A percentile compares a stretch with the other conserved stretches of the same genome.
Conservation (phyloP, 2,888 invertebrate genomes). For the Litoditis marina region DNA sequence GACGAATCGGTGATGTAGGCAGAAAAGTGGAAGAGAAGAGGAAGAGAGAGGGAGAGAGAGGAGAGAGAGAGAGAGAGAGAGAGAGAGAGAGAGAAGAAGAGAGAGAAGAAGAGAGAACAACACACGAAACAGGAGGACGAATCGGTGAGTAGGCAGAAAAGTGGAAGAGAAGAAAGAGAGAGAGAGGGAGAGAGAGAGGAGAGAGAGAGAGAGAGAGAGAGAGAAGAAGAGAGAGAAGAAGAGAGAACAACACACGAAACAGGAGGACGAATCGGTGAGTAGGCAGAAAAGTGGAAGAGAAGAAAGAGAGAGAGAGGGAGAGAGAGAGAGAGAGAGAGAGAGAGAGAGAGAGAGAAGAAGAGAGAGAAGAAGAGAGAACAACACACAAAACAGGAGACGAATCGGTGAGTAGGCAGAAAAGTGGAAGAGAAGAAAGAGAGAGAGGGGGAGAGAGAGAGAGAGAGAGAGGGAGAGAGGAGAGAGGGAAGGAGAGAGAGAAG, state of each 20-base stretch:
- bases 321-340: not conserved
- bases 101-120: not conserved
- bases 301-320: conserved; percentile 1
- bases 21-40: not conserved
- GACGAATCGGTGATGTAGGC: not conserved
- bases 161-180: conserved; percentile 5
- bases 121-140: not conserved
- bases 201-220: conserved; percentile 3
- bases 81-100: not conserved
- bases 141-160: too few relatives aligned
- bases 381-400: too few relatives aligned
- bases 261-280: not conserved
- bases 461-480: conserved; percentile 1
- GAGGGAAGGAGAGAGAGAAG: not conserved
- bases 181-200: conserved; percentile 4
- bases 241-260: too few relatives aligned
- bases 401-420: too few relatives aligned
- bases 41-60: not conserved
- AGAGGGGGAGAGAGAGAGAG: conserved; percentile 1
- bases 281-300: not conserved
- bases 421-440: not conserved
- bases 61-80: not conserved
- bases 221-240: too few relatives aligned
- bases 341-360: not conserved
- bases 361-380: too few relatives aligned